Conservation (phyloP, 1,140 invertebrate genomes). For the Wiebesia pumilae region DNA sequence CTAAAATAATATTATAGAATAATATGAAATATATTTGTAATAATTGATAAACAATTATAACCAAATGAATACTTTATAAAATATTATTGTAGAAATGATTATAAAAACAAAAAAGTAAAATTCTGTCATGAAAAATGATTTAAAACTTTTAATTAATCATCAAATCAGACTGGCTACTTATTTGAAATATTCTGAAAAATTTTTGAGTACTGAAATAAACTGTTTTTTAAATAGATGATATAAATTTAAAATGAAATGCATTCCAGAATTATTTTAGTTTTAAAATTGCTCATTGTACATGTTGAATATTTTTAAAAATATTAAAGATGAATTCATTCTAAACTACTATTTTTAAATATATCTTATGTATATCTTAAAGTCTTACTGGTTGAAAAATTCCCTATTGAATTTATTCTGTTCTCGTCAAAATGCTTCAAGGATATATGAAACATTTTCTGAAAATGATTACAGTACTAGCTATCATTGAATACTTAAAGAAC, state of each 20-base stretch:
- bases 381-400: not conserved
- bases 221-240: not conserved
- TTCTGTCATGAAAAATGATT: not conserved
- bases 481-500: too few species aligned
- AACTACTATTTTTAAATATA: not conserved
- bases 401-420: not conserved
- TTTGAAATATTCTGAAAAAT: constrained; percentile 1
- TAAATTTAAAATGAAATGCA: constrained; percentile 7
- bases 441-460: too few species aligned
- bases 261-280: constrained; percentile 15
- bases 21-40: not conserved
- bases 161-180: not conserved
- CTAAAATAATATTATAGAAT: too few species aligned
- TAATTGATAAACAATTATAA: not conserved
- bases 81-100: not conserved
- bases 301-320: not conserved
- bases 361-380: not conserved
- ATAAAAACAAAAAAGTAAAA: not conserved
- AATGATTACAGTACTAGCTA: too few species aligned
- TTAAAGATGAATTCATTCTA: not conserved
- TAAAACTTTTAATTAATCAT: not conserved
- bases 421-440: not conserved
- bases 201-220: not conserved
- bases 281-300: not conserved
- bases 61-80: not conserved